Evolutionary conservation across 2,797 vertebrate species (phyloP).

Genomic region (Halcyon badia): DNA sequence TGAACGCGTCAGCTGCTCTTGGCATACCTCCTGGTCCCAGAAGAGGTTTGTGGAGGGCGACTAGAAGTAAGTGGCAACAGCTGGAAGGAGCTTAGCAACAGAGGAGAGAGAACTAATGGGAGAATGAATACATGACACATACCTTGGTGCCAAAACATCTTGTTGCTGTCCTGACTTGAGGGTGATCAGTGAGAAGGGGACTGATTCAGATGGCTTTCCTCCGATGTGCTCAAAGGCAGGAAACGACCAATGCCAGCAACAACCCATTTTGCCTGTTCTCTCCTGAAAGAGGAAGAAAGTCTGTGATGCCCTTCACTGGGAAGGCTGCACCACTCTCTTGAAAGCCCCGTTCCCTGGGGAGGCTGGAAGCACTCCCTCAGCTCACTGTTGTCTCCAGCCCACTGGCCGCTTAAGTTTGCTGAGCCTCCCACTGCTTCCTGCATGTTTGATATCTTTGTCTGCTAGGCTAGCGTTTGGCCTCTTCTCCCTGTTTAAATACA

Average conservation of each 20-base stretch:
- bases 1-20: neutral
- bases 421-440: constrained; percentile 13
- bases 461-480: neutral
- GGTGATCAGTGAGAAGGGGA: neutral
- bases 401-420: neutral
- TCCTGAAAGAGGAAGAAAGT: neutral
- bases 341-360: neutral
- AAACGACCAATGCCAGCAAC: neutral
- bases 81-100: neutral
- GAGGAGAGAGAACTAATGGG: neutral
- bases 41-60: neutral
- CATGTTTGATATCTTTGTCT: neutral
- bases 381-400: accelerated
- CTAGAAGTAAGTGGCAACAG: neutral
- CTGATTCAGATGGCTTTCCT: neutral
- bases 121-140: accelerated
- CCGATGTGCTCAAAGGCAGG: neutral
- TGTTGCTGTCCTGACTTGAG: neutral
- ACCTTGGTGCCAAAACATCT: neutral
- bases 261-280: neutral
- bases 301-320: neutral
- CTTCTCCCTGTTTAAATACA: constrained; percentile 23
- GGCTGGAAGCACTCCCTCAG: neutral
- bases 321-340: neutral
- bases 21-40: neutral